phyloP scores from a whole-genome alignment of 2,113 vertebrate genomes.

The Arvicanthis niloticus region DNA sequence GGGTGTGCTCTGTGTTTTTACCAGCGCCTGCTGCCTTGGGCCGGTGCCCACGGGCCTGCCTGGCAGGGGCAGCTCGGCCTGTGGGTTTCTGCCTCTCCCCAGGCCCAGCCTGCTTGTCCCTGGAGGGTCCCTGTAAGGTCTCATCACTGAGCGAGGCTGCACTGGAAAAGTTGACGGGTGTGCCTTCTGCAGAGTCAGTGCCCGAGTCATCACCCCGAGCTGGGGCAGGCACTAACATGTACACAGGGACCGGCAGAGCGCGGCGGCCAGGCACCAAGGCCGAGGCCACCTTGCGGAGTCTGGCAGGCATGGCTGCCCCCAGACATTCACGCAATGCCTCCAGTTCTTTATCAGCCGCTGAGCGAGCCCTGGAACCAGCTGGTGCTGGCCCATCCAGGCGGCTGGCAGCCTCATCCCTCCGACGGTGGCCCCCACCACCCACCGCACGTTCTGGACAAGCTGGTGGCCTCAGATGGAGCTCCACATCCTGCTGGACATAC shows the following conservation, averaged over 20 bases:
- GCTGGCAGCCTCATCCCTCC: conserved; percentile 86
- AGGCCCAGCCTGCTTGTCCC: conserved; percentile 53
- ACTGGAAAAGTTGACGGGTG: conserved; percentile 94
- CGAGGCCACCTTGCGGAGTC: conserved; percentile 93
- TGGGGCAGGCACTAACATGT: conserved; percentile 94
- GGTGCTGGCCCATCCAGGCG: conserved; percentile 87
- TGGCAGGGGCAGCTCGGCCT: conserved; percentile 52
- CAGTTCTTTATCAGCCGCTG: conserved; percentile 90
- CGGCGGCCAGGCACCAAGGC: conserved; percentile 90
- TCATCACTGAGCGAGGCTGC: conserved; percentile 95
- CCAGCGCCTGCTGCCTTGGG: background rate
- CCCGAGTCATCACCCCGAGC: conserved; percentile 92
- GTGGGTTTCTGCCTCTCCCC: conserved; percentile 83
- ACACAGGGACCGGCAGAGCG: conserved; percentile 92
- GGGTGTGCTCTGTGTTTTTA: conserved; percentile 81
- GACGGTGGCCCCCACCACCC: conserved; percentile 72
- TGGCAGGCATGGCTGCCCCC: conserved; percentile 96
- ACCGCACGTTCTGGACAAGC: conserved; percentile 90
- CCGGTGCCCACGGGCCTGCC: conserved; percentile 39
- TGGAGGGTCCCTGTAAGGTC: conserved; percentile 91
- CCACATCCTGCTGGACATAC: conserved; percentile 97
- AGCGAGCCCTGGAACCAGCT: conserved; percentile 80
- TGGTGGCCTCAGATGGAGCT: conserved; percentile 95
- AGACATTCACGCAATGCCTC: conserved; percentile 98
- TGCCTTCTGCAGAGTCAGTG: conserved; percentile 95